Percentiles rank a stretch among this genome's conserved stretches.
Conservation (phyloP, 2,113 vertebrate species). For the Bostrychus sinensis region DNA sequence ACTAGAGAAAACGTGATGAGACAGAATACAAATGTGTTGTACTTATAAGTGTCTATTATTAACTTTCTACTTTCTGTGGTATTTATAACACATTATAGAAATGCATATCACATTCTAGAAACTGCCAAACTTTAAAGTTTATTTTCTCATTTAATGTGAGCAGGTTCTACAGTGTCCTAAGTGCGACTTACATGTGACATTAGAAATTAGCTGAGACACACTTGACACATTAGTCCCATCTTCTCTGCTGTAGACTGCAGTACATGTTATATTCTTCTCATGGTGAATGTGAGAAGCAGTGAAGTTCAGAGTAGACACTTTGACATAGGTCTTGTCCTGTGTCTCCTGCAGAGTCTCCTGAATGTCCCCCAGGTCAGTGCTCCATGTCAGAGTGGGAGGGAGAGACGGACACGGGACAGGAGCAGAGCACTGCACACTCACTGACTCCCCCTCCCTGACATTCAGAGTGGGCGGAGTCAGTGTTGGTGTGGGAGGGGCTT, state of each 20-base stretch:
- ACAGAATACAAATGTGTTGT: too few relatives aligned
- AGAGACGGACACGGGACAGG: constrained; percentile 50
- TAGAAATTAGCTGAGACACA: too few relatives aligned
- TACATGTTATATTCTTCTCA: constrained; percentile 36
- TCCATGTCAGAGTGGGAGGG: constrained; percentile 57
- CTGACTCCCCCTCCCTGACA: too few relatives aligned
- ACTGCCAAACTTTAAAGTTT: constrained; percentile 48
- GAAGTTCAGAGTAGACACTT: constrained; percentile 50
- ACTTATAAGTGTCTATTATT: too few relatives aligned
- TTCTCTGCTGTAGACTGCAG: constrained; percentile 35
- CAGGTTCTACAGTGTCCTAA: constrained; percentile 47
- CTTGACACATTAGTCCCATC: constrained; percentile 5
- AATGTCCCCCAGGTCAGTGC: constrained; percentile 22
- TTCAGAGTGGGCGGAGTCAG: too few relatives aligned
- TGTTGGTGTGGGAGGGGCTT: too few relatives aligned
- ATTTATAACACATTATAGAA: too few relatives aligned
- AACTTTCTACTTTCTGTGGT: too few relatives aligned
- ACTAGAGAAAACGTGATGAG: too few relatives aligned
- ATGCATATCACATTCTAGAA: too few relatives aligned
- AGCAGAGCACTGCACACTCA: too few relatives aligned
- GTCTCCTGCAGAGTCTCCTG: constrained; percentile 41
- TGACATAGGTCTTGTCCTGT: constrained; percentile 32
- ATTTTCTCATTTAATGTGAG: too few relatives aligned
- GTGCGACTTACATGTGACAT: constrained; percentile 30
- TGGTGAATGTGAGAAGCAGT: constrained; percentile 52